Conservation (phyloP, 2,888 invertebrate genomes). For the Fabriciana adippe region DNA sequence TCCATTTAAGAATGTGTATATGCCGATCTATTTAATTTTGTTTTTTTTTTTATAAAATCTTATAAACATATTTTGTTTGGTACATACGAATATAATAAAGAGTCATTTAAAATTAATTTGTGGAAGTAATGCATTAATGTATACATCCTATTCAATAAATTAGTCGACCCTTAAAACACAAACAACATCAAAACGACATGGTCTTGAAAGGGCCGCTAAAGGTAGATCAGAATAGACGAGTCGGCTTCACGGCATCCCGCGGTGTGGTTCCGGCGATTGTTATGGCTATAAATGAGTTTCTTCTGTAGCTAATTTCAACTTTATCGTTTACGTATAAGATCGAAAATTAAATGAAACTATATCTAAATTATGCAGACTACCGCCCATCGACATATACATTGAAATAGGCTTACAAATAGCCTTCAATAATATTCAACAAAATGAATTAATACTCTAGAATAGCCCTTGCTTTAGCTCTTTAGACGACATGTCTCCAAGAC, state of each 20-base stretch:
- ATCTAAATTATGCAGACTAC: constrained; percentile 31
- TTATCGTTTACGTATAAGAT: background rate
- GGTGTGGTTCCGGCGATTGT: constrained; percentile 45
- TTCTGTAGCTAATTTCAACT: background rate
- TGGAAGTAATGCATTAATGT: constrained; percentile 1
- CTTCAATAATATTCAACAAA: constrained; percentile 29
- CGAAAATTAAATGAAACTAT: background rate
- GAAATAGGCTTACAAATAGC: constrained; percentile 33
- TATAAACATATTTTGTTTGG: no score
- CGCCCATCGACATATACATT: constrained; percentile 36
- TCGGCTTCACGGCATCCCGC: constrained; percentile 40
- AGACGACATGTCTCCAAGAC: constrained; percentile 25
- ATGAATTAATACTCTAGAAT: constrained; percentile 34
- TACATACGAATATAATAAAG: no score
- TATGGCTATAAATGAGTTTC: constrained; percentile 2
- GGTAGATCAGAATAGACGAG: constrained; percentile 29
- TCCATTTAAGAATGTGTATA: no score
- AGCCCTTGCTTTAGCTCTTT: constrained; percentile 28
- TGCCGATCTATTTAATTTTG: no score
- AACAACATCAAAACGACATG: constrained; percentile 23
- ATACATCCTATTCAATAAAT: constrained; percentile 5
- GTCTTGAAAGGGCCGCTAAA: constrained; percentile 28
- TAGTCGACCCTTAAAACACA: constrained; percentile 3
- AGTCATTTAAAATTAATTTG: background rate
- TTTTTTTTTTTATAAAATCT: no score